Conservation (phyloP, 2,113 vertebrate species). For the Sus scrofa region DNA sequence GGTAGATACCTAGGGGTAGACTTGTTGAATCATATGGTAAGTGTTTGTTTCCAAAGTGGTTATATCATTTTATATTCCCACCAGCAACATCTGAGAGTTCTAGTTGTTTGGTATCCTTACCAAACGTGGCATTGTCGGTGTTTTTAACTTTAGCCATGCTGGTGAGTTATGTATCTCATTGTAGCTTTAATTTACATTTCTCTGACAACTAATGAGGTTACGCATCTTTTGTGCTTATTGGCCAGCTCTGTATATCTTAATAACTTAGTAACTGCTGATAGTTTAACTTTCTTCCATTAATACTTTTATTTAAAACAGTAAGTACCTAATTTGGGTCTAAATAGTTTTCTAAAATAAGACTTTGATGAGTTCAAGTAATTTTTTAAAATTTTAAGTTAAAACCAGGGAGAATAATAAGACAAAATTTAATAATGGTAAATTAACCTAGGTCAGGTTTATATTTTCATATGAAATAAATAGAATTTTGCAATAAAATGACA, state of each 20-base stretch:
- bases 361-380: not conserved
- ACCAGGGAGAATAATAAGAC: not conserved
- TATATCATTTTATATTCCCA: not conserved
- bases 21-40: not conserved
- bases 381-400: slow-evolving; percentile 5
- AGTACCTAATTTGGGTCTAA: not conserved
- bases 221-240: not conserved
- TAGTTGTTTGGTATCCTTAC: not conserved
- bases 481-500: not conserved
- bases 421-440: not conserved
- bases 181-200: not conserved
- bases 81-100: not conserved
- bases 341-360: not conserved
- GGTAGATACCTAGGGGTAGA: not conserved
- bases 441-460: not conserved
- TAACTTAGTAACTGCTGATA: not conserved
- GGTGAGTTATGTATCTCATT: not conserved
- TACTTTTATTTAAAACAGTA: slow-evolving; percentile 25
- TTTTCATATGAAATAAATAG: slow-evolving; percentile 50
- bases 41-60: not conserved
- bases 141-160: not conserved
- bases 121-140: not conserved
- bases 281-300: slow-evolving; percentile 38
- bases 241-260: not conserved
- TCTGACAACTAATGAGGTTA: not conserved